Conservation (phyloP, 1,140 invertebrate genomes). For the Papilio glaucus region DNA sequence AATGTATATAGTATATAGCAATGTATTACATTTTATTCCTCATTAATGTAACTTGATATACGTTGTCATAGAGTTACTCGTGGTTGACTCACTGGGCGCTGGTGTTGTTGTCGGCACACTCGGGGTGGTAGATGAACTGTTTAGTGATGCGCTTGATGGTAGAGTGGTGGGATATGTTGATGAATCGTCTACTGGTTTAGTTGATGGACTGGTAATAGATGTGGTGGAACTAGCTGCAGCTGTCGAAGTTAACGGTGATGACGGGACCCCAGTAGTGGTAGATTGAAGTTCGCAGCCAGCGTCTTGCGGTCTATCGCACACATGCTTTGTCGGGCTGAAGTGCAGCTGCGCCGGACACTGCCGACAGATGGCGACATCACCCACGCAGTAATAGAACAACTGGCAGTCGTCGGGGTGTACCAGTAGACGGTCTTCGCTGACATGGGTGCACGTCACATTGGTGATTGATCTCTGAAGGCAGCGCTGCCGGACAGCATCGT, state of each 20-base stretch:
- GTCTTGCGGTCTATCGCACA: conserved; percentile 81
- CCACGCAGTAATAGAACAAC: conserved; percentile 83
- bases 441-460: conserved; percentile 23
- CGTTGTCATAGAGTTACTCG: background rate
- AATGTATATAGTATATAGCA: too few species aligned
- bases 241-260: background rate
- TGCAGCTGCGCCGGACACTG: conserved; percentile 81
- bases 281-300: conserved; percentile 62
- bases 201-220: background rate
- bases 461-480: conserved; percentile 32
- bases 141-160: background rate
- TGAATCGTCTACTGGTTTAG: background rate
- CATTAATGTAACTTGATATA: background rate
- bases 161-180: background rate
- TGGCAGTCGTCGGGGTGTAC: conserved; percentile 79
- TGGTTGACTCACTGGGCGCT: background rate
- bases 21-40: too few species aligned
- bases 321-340: conserved; percentile 79
- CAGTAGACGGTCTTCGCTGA: conserved; percentile 48
- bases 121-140: background rate
- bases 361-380: conserved; percentile 60
- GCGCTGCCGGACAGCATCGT: background rate
- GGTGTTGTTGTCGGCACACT: background rate
- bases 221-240: background rate
- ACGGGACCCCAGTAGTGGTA: background rate